Evolutionary conservation across 2,888 invertebrate species (phyloP).

Genomic region (Oscheius sp.): DNA sequence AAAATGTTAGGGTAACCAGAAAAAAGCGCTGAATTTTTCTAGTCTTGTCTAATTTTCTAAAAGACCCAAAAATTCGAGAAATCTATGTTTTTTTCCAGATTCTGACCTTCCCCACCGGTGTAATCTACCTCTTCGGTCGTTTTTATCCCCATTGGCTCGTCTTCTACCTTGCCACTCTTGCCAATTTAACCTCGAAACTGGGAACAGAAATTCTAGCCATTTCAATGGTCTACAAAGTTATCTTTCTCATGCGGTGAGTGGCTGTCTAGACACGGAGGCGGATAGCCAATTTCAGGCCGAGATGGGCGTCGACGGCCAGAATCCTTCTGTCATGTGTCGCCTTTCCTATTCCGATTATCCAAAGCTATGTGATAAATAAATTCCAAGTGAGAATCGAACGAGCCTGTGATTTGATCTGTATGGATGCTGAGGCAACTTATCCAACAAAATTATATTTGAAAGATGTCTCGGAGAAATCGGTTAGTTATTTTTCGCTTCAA

Average conservation of each 20-base stretch:
- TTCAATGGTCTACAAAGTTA: constrained; percentile 19
- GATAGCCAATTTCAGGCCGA: background rate
- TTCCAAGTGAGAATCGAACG: background rate
- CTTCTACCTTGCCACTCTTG: background rate
- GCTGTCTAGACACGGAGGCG: background rate
- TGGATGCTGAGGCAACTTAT: background rate
- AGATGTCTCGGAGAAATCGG: constrained; percentile 4
- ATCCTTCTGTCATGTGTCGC: background rate
- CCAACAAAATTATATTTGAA: background rate
- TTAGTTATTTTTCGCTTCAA: no score
- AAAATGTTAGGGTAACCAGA: no score
- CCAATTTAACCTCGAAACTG: background rate
- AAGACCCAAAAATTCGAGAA: no score
- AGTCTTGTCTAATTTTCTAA: no score
- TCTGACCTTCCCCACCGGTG: constrained; percentile 6
- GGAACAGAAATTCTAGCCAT: constrained; percentile 1
- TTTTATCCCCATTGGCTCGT: constrained; percentile 7
- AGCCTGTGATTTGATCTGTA: constrained; percentile 13
- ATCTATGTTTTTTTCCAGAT: no score
- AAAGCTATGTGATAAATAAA: background rate
- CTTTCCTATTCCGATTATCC: background rate
- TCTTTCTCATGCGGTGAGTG: constrained; percentile 10
- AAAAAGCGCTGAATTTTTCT: no score
- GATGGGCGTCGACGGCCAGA: background rate
- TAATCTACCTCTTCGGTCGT: constrained; percentile 11